phyloP scores from a whole-genome alignment of 2,113 vertebrate species.

The Neotoma lepida region DNA sequence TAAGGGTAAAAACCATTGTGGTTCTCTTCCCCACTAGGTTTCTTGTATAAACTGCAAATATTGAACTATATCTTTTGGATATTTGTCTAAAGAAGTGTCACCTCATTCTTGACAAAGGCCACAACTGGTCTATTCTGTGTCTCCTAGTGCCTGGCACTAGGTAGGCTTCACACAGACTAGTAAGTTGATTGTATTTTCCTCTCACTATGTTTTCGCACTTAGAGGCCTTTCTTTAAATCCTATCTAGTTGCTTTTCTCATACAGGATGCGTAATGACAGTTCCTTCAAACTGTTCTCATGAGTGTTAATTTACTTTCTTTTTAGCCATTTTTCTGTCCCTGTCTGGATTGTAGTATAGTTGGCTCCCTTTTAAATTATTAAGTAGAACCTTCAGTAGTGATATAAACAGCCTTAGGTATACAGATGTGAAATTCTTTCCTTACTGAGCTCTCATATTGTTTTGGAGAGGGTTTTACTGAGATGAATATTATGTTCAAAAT shows the following conservation, averaged over 20 bases:
- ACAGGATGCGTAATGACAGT: background rate
- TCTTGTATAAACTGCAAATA: background rate
- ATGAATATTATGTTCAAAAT: constrained; percentile 30
- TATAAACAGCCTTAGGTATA: background rate
- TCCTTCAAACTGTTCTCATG: constrained; percentile 34
- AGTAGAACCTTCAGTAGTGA: constrained; percentile 11
- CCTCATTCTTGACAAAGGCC: background rate
- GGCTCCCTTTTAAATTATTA: constrained; percentile 62
- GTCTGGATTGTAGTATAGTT: background rate
- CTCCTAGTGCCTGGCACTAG: background rate
- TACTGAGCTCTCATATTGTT: constrained; percentile 6
- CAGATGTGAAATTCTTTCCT: background rate
- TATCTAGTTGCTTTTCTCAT: background rate
- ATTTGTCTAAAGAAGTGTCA: background rate
- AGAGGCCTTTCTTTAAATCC: background rate
- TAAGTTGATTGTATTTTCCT: background rate
- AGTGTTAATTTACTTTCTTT: constrained; percentile 48
- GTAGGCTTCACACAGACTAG: background rate
- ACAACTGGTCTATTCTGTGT: background rate
- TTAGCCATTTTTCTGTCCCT: constrained; percentile 2
- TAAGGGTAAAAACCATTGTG: background rate
- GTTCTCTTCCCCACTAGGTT: background rate
- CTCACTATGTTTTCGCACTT: background rate
- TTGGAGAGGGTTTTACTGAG: background rate
- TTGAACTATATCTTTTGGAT: background rate